Base-by-base conservation (phyloP, 2,888 invertebrate species). In the Dynastes maya region DNA sequence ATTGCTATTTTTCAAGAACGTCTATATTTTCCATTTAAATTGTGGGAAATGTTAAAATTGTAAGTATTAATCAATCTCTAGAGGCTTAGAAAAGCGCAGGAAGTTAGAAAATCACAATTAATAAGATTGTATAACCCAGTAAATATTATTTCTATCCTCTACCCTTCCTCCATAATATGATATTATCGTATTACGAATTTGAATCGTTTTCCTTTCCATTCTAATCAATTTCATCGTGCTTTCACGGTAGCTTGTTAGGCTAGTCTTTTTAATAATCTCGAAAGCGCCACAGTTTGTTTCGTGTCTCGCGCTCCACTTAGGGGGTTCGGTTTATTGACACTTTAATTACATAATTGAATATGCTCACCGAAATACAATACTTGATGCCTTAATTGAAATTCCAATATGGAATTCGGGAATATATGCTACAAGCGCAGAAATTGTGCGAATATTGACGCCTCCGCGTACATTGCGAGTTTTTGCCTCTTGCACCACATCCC, bases 331-430 rank as follows among this genome's bases (percentile, higher is more conserved):
- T 63, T 71, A 71, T 77, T 64, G 71, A 61, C 77, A 71, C 40
- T 51, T 77, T 32, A 77, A 67, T 67, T 67, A 67, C 67, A 67
- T 67, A 67, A 67, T 67, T 67, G 61, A 74, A 74, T 71, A 53
- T 71, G 71, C 55, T 67, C 37, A 16, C 45, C 45, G 27, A 67
- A 67, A 67, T 22, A 67, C 67, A 45, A 67, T 67, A 67, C 67
- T 32, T 64, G 29, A 37, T n/a, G 64, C 37, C 32, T 32, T 64
- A 64, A 64, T 64, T 64, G 64, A 64, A 64, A 64, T 64, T 64
- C 64, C 64, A 37, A 32, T 55, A 55, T 55, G 29, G 64, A 64
- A 64, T 32, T 37, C 37, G 9, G 29, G 13, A 64, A 64, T 64
- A 11, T 64, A n/a, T 64, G 64, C 55, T 63, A 64, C 37, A 64